Evolutionary conservation across 1,140 invertebrate species (phyloP).

Genomic region (Ephestia elutella): DNA sequence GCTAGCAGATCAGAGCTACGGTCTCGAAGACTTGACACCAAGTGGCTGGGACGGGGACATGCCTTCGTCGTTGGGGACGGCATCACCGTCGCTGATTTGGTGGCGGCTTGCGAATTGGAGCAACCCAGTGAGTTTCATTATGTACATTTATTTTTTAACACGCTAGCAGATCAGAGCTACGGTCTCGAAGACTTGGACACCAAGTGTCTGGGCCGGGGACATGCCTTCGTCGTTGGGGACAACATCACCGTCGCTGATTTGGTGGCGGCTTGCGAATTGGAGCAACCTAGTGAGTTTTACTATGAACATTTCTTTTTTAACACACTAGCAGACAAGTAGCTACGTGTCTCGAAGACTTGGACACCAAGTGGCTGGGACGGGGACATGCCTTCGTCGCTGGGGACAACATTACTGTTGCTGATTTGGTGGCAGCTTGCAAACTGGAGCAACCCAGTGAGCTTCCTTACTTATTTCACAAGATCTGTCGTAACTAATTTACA

Average conservation of each 20-base stretch:
- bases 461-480: too few species aligned
- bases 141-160: too few species aligned
- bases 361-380: slow-evolving; percentile 78
- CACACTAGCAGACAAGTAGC: too few species aligned
- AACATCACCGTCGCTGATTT: slow-evolving; percentile 84
- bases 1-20: too few species aligned
- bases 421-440: slow-evolving; percentile 87
- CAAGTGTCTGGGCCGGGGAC: slow-evolving; percentile 77
- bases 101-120: slow-evolving; percentile 88
- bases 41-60: slow-evolving; percentile 77
- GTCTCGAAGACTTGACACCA: slow-evolving; percentile 76
- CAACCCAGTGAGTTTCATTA: slow-evolving; percentile 81
- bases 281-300: slow-evolving; percentile 82
- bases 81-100: slow-evolving; percentile 83
- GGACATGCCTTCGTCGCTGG: slow-evolving; percentile 80
- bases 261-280: slow-evolving; percentile 87
- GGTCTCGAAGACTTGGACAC: slow-evolving; percentile 77
- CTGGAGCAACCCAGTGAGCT: slow-evolving; percentile 86
- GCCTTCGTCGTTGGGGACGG: slow-evolving; percentile 80
- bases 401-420: slow-evolving; percentile 80
- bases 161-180: slow-evolving; percentile 63
- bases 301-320: too few species aligned
- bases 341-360: slow-evolving; percentile 77
- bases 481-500: too few species aligned
- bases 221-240: slow-evolving; percentile 80